phyloP scores from a whole-genome alignment of 2,888 invertebrate genomes.

The Agonopterix heracliana region DNA sequence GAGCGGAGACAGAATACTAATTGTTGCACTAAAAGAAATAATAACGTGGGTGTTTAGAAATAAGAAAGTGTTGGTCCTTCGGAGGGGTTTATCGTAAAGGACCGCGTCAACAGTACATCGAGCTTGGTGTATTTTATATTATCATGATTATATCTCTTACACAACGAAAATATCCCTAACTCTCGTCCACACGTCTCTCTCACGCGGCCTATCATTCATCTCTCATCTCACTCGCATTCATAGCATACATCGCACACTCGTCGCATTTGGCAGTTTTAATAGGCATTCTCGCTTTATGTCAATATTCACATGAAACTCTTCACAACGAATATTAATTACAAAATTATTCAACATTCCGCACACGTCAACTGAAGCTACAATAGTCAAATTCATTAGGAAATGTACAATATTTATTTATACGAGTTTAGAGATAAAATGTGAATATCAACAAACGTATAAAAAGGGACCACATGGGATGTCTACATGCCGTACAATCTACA shows the following conservation, averaged over 20 bases:
- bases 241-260: conserved; percentile 17
- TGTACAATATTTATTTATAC: conserved; percentile 25
- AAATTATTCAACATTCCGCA: conserved; percentile 25
- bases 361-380: conserved; percentile 22
- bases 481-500: conserved; percentile 63
- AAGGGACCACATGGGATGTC: conserved; percentile 53
- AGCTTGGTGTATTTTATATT: conserved; percentile 67
- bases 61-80: conserved; percentile 47
- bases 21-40: conserved; percentile 30
- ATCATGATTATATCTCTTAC: conserved; percentile 66
- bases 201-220: conserved; percentile 18
- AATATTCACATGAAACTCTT: conserved; percentile 61
- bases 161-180: conserved; percentile 50
- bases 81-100: conserved; percentile 53
- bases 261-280: conserved; percentile 72
- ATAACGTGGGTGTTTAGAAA: conserved; percentile 33
- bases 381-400: conserved; percentile 14
- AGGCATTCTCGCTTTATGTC: conserved; percentile 47
- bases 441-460: conserved; percentile 47
- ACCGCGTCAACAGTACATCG: conserved; percentile 48
- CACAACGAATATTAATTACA: conserved; percentile 28
- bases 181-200: conserved; percentile 21
- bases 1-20: conserved; percentile 29
- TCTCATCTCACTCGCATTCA: conserved; percentile 17
- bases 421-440: conserved; percentile 36